Evolutionary conservation across 2,113 vertebrate genomes (phyloP), one percentile per base, ranked within the genome.

Genomic region (Ceyx melanurus): DNA sequence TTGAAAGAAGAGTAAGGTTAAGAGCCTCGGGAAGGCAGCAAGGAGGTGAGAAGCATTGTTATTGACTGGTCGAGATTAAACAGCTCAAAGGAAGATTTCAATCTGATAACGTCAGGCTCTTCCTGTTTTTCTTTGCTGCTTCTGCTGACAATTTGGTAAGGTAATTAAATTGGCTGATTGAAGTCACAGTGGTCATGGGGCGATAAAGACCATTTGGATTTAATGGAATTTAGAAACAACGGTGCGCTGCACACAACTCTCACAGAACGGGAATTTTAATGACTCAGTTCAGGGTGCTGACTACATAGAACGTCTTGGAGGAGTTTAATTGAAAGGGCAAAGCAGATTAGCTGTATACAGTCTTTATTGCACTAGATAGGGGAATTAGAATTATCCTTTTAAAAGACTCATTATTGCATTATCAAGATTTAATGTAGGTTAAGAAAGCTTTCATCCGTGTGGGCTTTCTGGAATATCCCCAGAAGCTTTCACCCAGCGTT

Each of bases 111-210:
- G 91, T 98, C 97, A 98, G 97, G 85, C 79, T 92, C 94, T 98
- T 97, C 96, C 97, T 98, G 94, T 97, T 97, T 98, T 98, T 97
- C 97, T 97, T 98, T 97, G 95, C 97, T 93, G 88, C 93, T 96
- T 96, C 97, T 98, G 96, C 97, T 97, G 97, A 97, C 97, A 98
- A 97, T 98, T 98, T 97, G 96, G 96, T 97, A 97, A 98, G 97
- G 98, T 98, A 98, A 98, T 98, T 98, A 98, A 98, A 98, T 97
- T 97, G 98, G 97, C 96, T 98, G 98, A 98, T 98, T 98, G 98
- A 98, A 98, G 97, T 98, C 98, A 97, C 95, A 96, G 97, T 98
- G 97, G 97, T 98, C 97, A 97, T 98, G 97, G 96, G 94, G 98
- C 22, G 97, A 98, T 98, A 98, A 98, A 98, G 97, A 98, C 98